A percentile compares a stretch with the other conserved stretches of the same genome.
Conservation (phyloP, 2,888 invertebrate species). For the Rhagophthalmus giganteus region DNA sequence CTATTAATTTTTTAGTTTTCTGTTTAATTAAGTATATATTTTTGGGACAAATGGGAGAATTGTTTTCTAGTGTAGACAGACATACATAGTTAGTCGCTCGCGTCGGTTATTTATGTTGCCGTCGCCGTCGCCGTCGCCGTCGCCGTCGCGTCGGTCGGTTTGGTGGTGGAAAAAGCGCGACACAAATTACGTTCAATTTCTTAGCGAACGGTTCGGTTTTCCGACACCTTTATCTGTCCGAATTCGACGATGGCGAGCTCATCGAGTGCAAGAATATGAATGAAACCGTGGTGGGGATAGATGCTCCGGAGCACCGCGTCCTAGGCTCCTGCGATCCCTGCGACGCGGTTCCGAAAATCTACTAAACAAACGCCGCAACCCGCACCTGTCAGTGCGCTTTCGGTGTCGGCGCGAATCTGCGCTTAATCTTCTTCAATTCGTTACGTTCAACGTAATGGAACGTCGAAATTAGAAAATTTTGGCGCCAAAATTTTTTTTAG, state of each 20-base stretch:
- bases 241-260: slow-evolving; percentile 10
- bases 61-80: too few species aligned
- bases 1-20: too few species aligned
- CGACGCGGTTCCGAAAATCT: slow-evolving; percentile 26
- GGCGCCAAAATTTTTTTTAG: neutral
- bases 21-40: too few species aligned
- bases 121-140: too few species aligned
- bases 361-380: slow-evolving; percentile 29
- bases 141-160: too few species aligned
- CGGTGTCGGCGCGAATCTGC: slow-evolving; percentile 7
- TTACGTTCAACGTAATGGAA: neutral
- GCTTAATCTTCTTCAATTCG: neutral
- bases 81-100: too few species aligned
- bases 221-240: slow-evolving; percentile 9
- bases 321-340: slow-evolving; percentile 27
- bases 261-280: slow-evolving; percentile 21
- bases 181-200: neutral
- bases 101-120: too few species aligned
- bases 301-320: slow-evolving; percentile 26
- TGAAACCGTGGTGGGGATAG: slow-evolving; percentile 19
- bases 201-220: neutral
- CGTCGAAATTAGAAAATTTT: neutral
- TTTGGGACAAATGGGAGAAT: too few species aligned
- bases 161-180: neutral
- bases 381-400: slow-evolving; percentile 26